These are phyloP conservation scores for Lycaon pictus DNA, from an alignment of 2,113 vertebrate species.

Conservation along the genomic window DNA sequence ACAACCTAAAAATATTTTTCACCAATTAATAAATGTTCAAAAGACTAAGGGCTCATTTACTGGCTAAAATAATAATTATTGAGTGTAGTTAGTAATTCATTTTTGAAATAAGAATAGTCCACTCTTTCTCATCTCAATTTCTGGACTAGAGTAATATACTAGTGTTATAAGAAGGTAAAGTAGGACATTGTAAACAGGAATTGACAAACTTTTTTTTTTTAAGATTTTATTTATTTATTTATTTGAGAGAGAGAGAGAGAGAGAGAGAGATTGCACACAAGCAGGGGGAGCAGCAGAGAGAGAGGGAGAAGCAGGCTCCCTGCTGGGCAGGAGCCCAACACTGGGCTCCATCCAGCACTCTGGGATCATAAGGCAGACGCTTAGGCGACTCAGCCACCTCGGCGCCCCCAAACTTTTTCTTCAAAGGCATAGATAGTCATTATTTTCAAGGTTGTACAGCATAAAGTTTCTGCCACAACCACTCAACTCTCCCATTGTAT, in stretches of 20 bases:
- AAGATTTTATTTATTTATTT: too few relatives aligned
- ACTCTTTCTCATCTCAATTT: background rate
- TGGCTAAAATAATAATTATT: background rate
- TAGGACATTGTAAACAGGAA: background rate
- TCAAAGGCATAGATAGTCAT: background rate
- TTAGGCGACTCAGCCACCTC: too few relatives aligned
- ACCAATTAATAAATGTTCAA: background rate
- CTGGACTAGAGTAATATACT: background rate
- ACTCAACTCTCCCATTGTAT: background rate
- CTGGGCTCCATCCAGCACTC: too few relatives aligned
- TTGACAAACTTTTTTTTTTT: background rate
- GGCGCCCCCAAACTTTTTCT: background rate
- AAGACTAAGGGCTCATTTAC: background rate
- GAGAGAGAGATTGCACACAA: too few relatives aligned
- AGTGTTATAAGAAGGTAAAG: background rate
- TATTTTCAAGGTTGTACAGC: background rate
- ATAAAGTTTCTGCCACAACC: background rate
- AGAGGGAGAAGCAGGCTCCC: too few relatives aligned
- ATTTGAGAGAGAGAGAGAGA: too few relatives aligned
- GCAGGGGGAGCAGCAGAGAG: too few relatives aligned
- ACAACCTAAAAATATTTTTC: background rate
- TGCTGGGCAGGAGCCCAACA: too few relatives aligned
- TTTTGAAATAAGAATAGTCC: background rate
- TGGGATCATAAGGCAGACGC: too few relatives aligned
- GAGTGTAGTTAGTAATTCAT: background rate